Evolutionary conservation across 2,888 invertebrate species (phyloP).

Genomic region (Cinara cedri): DNA sequence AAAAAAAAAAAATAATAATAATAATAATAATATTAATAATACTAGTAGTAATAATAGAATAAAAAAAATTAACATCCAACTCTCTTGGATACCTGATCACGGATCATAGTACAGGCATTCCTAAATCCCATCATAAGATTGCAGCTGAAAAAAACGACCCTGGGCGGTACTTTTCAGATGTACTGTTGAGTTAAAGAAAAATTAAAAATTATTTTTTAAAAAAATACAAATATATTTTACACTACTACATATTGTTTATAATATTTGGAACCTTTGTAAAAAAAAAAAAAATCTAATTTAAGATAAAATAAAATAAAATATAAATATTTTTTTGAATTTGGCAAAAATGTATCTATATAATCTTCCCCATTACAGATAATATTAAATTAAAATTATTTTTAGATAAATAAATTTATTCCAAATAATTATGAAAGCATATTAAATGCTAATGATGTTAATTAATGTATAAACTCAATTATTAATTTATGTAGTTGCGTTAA

Average conservation of each 20-base stretch:
- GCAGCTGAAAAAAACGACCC: slow-evolving; percentile 54
- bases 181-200: slow-evolving; percentile 56
- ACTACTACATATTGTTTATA: slow-evolving; percentile 13
- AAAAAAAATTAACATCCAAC: slow-evolving; percentile 42
- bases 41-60: not conserved
- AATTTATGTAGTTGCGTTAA: no score
- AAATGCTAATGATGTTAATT: not conserved
- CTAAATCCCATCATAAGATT: slow-evolving; percentile 54
- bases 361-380: not conserved
- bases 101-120: slow-evolving; percentile 53
- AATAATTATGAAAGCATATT: not conserved
- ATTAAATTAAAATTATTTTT: not conserved
- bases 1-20: slow-evolving; percentile 4
- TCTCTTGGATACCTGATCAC: slow-evolving; percentile 38
- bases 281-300: not conserved
- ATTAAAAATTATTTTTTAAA: slow-evolving; percentile 51
- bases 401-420: not conserved
- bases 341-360: not conserved
- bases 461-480: no score
- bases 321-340: not conserved
- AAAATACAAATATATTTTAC: slow-evolving; percentile 40
- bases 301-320: not conserved
- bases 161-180: slow-evolving; percentile 53
- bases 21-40: slow-evolving; percentile 8
- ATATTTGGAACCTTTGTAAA: slow-evolving; percentile 37